Base-by-base conservation (phyloP, 2,797 vertebrate genomes). In the Oreortyx pictus region DNA sequence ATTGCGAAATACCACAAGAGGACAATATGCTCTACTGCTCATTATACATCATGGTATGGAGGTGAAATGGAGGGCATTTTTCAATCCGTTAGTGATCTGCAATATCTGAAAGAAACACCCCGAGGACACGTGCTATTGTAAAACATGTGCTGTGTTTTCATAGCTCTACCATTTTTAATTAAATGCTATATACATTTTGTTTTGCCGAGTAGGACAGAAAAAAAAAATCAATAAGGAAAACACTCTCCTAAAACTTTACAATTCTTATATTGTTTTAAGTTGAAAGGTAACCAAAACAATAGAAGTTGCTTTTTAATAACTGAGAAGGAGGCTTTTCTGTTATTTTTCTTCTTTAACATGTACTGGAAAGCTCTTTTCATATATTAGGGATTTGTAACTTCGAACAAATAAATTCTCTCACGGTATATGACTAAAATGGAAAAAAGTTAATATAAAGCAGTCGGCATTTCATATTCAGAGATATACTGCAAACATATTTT, bases 211-310 rank as follows among this genome's bases (percentile, higher is more conserved):
- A 82, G 43, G 59, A 93, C 0, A 35, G 35, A 50, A 78, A 93
- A 83, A 91, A 91, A 91, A 92, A 91, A 93, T 56, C 54, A 81
- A 25, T 93, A 88, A 52, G 29, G 37, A 86, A 96, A 81, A 94
- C 84, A 24, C 24, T 88, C 82, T 78, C 54, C 79, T 94, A 91
- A 94, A 97, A 92, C 64, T 90, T 92, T 90, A 47, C 61, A 94
- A 82, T 89, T 87, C 33, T 44, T 84, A 1, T 41, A 33, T 56
- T 52, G 54, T 83, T 89, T 76, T 59, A 90, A 87, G 57, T 88
- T 92, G 29, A 96, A 93, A 94, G 79, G 87, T 90, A 96, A 94
- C 73, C 61, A 88, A 96, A 94, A 47, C 77, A 95, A 94, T 94
- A 79, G 12, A 27, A 68, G 15, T 8, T 61, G 39, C 14, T 82